Evolutionary conservation across 2,888 invertebrate genomes (phyloP), one percentile per base, ranked within the genome.

Genomic region (Cheilosia soror): DNA sequence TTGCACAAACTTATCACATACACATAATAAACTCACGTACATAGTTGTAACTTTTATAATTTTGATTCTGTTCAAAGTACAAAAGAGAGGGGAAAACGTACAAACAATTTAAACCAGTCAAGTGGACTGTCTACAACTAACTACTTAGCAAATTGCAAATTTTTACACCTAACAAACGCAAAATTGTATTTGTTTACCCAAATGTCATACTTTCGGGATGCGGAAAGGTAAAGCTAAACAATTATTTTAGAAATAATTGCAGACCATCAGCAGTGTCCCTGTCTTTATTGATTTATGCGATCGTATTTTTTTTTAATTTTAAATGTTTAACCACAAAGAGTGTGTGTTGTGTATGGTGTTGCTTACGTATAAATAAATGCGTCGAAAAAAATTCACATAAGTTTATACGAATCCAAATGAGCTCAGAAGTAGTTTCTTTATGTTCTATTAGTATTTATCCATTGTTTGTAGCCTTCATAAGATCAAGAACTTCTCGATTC

Each of bases 401-500:
- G 89, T 88, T 88, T 89, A 83, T 87, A 83, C 57, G 76, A 79
- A 79, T 76, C 66, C 76, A 63, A 15, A 66, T 33, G 33, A 79
- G 53, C 66, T 72, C 71, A 79, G 29, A 69, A 62, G 53, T 62
- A 69, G 57, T 60, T 58, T 68, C 20, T 72, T 42, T 9, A 51
- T 51, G 33, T 63, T 5, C 9, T 9, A 7, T 49, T 62, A 47
- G 25, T 53, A 53, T 63, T 57, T 31, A 49, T 80, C 27, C 81
- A 40, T 81, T 68, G 63, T 88, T 88, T 58, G 68, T 85, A 65
- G 88, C 87, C 55, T 89, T 88, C 66, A 90, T 84, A 5, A 91
- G 88, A 87, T 94, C 93, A 85, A 90, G 90, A 68, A 92, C 92
- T 90, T 92, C 93, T 85, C 90, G 92, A 72, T 94, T 94, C 71